Conservation (phyloP, 2,888 invertebrate species). For the Heteropelma amictum region DNA sequence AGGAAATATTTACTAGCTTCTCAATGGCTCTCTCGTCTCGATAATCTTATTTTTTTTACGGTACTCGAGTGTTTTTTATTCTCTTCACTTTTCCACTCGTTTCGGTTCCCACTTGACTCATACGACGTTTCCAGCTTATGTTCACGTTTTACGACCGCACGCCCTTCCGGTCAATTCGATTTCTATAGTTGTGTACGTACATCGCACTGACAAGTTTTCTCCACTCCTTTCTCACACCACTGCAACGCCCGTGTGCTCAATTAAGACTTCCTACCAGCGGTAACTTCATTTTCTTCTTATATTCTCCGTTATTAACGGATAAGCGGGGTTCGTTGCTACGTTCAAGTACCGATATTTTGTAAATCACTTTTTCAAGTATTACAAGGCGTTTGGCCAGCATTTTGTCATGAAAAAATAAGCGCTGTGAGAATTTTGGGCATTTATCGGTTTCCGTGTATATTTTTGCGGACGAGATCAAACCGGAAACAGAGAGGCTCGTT, state of each 20-base stretch:
- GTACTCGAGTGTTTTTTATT: not conserved
- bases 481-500: not conserved
- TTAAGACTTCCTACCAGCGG: conserved; percentile 43
- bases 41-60: conserved; percentile 46
- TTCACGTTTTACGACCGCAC: conserved; percentile 55
- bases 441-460: too few species aligned
- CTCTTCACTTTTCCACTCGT: conserved; percentile 23
- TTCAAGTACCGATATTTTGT: conserved; percentile 5
- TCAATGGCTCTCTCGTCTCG: conserved; percentile 33
- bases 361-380: conserved; percentile 11
- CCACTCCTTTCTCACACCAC: too few species aligned
- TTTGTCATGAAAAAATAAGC: too few species aligned
- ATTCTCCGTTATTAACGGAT: conserved; percentile 33
- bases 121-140: conserved; percentile 39
- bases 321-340: not conserved
- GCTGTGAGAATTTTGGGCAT: too few species aligned
- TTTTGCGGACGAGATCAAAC: too few species aligned
- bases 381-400: too few species aligned
- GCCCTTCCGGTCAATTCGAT: conserved; percentile 58
- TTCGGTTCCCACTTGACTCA: conserved; percentile 42
- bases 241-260: too few species aligned
- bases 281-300: conserved; percentile 30
- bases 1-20: conserved; percentile 44
- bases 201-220: too few species aligned
- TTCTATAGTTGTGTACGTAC: not conserved